These are phyloP conservation scores for Chiloscyllium punctatum DNA, from an alignment of 2,797 vertebrate genomes.

Conservation along the genomic window DNA sequence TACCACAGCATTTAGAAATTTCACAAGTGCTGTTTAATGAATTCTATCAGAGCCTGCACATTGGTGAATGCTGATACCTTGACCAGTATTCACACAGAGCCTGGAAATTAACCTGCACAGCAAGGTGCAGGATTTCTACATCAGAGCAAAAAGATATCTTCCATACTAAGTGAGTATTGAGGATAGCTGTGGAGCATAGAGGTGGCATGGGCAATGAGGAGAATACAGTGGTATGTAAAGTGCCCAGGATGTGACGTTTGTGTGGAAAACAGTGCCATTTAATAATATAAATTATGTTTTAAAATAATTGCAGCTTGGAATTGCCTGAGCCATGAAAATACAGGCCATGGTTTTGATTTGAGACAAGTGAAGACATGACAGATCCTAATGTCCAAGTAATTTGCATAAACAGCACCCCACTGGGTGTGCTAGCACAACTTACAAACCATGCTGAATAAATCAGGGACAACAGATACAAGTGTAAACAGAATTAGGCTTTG, in stretches of 20 bases:
- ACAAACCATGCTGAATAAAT: background rate
- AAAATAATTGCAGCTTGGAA: too few relatives aligned
- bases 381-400: background rate
- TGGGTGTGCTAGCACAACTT: too few relatives aligned
- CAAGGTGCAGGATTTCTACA: background rate
- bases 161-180: too few relatives aligned
- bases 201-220: too few relatives aligned
- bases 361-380: background rate
- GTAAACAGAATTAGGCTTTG: background rate
- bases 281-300: too few relatives aligned
- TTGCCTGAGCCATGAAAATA: background rate
- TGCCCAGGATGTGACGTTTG: too few relatives aligned
- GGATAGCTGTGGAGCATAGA: too few relatives aligned
- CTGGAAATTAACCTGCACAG: background rate
- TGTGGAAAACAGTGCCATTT: too few relatives aligned
- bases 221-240: too few relatives aligned
- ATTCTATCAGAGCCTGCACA: background rate
- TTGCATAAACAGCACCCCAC: background rate
- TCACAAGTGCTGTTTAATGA: background rate
- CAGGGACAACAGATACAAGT: background rate
- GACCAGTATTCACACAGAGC: background rate
- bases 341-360: background rate
- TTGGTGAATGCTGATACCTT: background rate
- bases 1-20: slow-evolving; percentile 6
- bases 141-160: background rate